phyloP scores from a whole-genome alignment of 2,888 invertebrate species.

The Tortricodes alternella region DNA sequence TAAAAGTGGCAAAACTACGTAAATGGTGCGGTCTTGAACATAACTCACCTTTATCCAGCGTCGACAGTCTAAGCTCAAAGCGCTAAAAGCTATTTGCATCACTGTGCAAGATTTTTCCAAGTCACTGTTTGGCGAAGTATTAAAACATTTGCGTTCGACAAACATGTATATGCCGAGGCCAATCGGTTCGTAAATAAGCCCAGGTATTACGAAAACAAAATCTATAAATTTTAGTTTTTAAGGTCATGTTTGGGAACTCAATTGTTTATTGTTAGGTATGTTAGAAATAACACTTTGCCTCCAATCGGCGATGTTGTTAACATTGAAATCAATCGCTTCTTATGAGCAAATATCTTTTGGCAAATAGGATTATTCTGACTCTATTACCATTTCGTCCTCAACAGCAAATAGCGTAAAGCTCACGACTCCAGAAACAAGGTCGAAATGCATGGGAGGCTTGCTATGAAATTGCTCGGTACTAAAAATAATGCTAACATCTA shows the following conservation, averaged over 20 bases:
- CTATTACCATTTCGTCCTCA: no score
- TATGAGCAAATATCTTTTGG: background rate
- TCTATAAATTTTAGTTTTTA: constrained; percentile 14
- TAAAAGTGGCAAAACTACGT: no score
- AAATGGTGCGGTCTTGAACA: constrained; percentile 26
- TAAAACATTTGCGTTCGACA: constrained; percentile 58
- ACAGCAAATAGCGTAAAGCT: no score
- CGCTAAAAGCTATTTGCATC: constrained; percentile 57
- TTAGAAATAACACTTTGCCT: constrained; percentile 9
- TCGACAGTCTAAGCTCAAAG: constrained; percentile 50
- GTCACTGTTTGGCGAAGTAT: constrained; percentile 44
- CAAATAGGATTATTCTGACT: no score
- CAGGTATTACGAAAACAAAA: constrained; percentile 31
- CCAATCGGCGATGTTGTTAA: background rate
- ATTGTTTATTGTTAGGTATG: constrained; percentile 7
- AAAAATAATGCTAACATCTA: constrained; percentile 49
- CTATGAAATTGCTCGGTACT: constrained; percentile 48
- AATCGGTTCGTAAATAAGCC: constrained; percentile 38
- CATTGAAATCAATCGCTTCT: constrained; percentile 4
- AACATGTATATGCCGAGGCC: constrained; percentile 52
- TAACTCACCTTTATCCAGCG: constrained; percentile 32
- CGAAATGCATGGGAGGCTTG: constrained; percentile 36
- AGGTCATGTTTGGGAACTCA: constrained; percentile 25
- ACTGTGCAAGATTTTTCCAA: constrained; percentile 24
- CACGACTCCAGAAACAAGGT: no score